phyloP scores from a whole-genome alignment of 2,113 vertebrate species.

The Rhinolophus sinicus region DNA sequence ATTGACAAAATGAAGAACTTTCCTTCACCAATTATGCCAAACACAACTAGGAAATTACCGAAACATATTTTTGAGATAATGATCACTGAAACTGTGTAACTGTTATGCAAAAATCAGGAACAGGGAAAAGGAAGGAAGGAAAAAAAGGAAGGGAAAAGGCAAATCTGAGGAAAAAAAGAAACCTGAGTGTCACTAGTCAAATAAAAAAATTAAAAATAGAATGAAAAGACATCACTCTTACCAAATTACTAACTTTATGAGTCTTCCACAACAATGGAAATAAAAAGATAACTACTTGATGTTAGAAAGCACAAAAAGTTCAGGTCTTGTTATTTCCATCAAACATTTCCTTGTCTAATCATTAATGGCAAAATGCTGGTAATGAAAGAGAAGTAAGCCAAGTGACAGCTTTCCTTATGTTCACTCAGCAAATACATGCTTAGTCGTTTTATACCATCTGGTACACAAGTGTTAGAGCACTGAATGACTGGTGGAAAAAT shows the following conservation, averaged over 20 bases:
- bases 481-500: neutral
- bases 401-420: conserved; percentile 50
- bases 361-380: neutral
- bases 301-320: neutral
- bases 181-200: neutral
- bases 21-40: neutral
- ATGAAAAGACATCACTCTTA: neutral
- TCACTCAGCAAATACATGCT: conserved; percentile 29
- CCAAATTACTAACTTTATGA: neutral
- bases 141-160: rapidly evolving
- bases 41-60: conserved; percentile 18
- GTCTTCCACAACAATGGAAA: neutral
- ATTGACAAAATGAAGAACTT: neutral
- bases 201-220: neutral
- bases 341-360: conserved; percentile 16
- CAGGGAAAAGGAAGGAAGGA: neutral
- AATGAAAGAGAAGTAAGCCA: conserved; percentile 24
- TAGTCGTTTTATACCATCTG: conserved; percentile 55
- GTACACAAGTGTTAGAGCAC: conserved; percentile 25
- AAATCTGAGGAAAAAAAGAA: neutral
- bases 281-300: neutral
- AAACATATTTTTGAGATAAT: neutral
- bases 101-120: neutral
- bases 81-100: conserved; percentile 21
- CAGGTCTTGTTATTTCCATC: neutral